These are phyloP conservation scores for Brachionichthys hirsutus DNA, from an alignment of 2,113 vertebrate species.

Conservation along the genomic window DNA sequence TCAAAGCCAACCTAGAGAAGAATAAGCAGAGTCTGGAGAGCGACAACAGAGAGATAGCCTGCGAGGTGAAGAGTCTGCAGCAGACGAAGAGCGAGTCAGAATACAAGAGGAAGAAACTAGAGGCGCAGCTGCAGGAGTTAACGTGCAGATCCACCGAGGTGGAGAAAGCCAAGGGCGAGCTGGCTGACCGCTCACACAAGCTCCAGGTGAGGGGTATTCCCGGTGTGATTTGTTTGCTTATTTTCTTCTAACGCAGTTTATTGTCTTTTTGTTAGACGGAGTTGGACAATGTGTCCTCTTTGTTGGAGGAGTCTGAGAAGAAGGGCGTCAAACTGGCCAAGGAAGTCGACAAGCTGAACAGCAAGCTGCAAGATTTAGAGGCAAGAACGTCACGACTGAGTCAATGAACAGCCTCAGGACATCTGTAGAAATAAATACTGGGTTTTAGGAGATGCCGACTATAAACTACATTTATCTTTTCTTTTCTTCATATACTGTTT, in stretches of 20 bases:
- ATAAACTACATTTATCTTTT: too few relatives aligned
- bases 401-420: too few relatives aligned
- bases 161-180: conserved; percentile 84
- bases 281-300: conserved; percentile 87
- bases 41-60: conserved; percentile 91
- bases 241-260: not conserved
- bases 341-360: conserved; percentile 88
- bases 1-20: conserved; percentile 94
- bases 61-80: conserved; percentile 91
- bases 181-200: conserved; percentile 86
- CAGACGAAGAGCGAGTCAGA: conserved; percentile 91
- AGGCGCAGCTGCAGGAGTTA: conserved; percentile 89
- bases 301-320: conserved; percentile 95
- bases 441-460: too few relatives aligned
- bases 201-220: conserved; percentile 82
- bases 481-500: too few relatives aligned
- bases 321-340: conserved; percentile 94
- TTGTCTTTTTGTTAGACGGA: conserved; percentile 80
- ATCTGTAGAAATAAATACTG: too few relatives aligned
- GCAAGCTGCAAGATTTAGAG: conserved; percentile 94
- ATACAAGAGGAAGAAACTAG: conserved; percentile 94
- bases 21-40: conserved; percentile 94
- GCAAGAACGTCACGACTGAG: conserved; percentile 58
- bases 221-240: not conserved
- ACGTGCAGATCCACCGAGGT: conserved; percentile 85